Percentiles rank a stretch among this genome's conserved stretches.
Conservation (phyloP, 2,113 vertebrate species). For the Cryptomyrus ogoouensis region DNA sequence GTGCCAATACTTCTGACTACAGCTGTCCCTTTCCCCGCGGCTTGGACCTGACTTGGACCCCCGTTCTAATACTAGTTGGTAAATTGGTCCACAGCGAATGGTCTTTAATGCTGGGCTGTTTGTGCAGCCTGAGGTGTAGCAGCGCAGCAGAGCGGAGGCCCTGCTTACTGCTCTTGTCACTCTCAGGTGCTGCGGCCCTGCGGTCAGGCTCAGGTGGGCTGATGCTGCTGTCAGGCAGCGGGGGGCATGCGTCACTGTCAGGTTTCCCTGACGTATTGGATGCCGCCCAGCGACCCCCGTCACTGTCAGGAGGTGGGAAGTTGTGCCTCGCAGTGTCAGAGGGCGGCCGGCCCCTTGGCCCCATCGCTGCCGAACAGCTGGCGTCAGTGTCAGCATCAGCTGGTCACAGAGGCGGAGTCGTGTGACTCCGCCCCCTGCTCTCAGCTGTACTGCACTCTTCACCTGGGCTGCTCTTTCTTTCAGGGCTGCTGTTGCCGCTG, state of each 20-base stretch:
- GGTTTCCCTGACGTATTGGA: conserved; percentile 69
- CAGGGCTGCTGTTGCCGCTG: conserved; percentile 45
- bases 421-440: conserved; percentile 52
- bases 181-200: conserved; percentile 62
- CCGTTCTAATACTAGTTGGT: conserved; percentile 62
- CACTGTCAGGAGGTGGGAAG: conserved; percentile 86
- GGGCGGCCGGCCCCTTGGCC: conserved; percentile 52
- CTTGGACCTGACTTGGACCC: conserved; percentile 16
- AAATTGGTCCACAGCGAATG: conserved; percentile 19
- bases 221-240: conserved; percentile 69
- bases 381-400: conserved; percentile 93
- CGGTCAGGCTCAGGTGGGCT: conserved; percentile 61
- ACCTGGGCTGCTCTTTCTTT: conserved; percentile 51
- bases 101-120: conserved; percentile 8
- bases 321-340: conserved; percentile 78
- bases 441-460: conserved; percentile 74
- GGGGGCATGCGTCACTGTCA: conserved; percentile 83
- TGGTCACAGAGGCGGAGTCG: conserved; percentile 46
- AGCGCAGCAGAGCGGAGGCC: not conserved
- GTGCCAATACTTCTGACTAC: not conserved
- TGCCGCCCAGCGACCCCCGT: conserved; percentile 61
- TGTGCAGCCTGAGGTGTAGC: not conserved
- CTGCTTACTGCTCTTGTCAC: conserved; percentile 68
- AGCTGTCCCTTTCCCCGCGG: not conserved
- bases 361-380: conserved; percentile 68